Evolutionary conservation across 2,888 invertebrate species (phyloP), one percentile per base, ranked within the genome.

Genomic region (Torymus auratus): DNA sequence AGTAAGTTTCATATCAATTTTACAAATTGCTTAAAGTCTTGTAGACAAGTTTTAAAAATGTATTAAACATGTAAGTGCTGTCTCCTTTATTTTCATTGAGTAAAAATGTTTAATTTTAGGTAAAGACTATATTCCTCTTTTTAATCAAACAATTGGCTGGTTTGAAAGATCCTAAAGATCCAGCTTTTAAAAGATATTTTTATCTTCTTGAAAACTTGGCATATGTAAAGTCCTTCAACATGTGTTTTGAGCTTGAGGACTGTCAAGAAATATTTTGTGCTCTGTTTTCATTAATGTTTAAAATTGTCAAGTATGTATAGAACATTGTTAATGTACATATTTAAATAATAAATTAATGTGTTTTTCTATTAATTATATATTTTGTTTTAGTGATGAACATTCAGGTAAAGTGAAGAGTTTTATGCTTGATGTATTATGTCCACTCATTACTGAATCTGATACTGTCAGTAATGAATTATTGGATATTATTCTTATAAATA

Each of bases 161-260:
- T 15, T 93, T 99, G 28, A 96, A 96, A 88, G 98, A 99, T 92
- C 98, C 98, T 0, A 98, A 98, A 91, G 97, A 98, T 92, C 97
- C 99, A 3, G 97, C 98, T 2, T 99, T 99, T 92, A 99, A 99
- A 91, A 94, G 98, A 85, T 99, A 99, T 91, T 99, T 99, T 92
- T 99, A 99, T 91, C 93, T 99, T 70, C 92, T 99, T 78, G 99
- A 99, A 92, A 99, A 99, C 92, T 92, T 99, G 86, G 98, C 98
- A 0, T 98, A 98, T 91, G 98, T 99, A 56, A 99, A 99, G 91
- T 98, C 98, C 0, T 99, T 99, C 91, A 99, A 99, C 91, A 99
- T 99, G 96, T 99, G 98, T 91, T 97, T 99, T 89, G 99, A 99
- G 91, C 92, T 99, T 80, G 99, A 99, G 90, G 98, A 99, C 92